A percentile compares a stretch with the other conserved stretches of the same genome.
These are phyloP conservation scores for Hydriomena furcata DNA, from an alignment of 2,888 invertebrate genomes.

Conservation along the genomic window DNA sequence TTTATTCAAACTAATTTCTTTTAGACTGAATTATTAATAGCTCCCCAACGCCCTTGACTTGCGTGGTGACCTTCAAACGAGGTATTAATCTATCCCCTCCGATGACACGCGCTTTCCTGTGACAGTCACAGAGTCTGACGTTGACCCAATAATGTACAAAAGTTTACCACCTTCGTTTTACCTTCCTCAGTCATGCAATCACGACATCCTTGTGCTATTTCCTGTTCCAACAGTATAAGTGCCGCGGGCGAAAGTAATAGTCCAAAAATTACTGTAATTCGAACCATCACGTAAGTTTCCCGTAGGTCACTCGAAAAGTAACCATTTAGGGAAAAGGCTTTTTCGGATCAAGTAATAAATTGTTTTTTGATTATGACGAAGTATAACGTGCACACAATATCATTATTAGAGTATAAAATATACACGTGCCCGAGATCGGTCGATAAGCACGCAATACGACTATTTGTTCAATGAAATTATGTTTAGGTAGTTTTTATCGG, in stretches of 20 bases:
- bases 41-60: slow-evolving; percentile 4
- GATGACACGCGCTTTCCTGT: slow-evolving; percentile 44
- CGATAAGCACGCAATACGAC: slow-evolving; percentile 64
- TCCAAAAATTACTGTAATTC: slow-evolving; percentile 37
- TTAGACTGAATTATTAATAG: slow-evolving; percentile 1
- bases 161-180: slow-evolving; percentile 45
- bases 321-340: slow-evolving; percentile 43
- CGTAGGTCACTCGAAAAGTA: slow-evolving; percentile 31
- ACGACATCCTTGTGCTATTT: slow-evolving; percentile 43
- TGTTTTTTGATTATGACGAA: slow-evolving; percentile 51
- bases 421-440: slow-evolving; percentile 48
- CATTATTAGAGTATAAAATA: slow-evolving; percentile 42
- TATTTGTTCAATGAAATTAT: slow-evolving; percentile 63
- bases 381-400: slow-evolving; percentile 60
- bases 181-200: slow-evolving; percentile 53
- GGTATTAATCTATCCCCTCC: slow-evolving; percentile 37
- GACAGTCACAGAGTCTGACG: slow-evolving; percentile 38
- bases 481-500: slow-evolving; percentile 41
- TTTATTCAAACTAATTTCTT: slow-evolving; percentile 6
- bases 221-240: slow-evolving; percentile 35
- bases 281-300: slow-evolving; percentile 20
- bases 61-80: slow-evolving; percentile 42
- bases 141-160: slow-evolving; percentile 45
- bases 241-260: slow-evolving; percentile 32
- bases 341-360: slow-evolving; percentile 36